Conservation (phyloP, 2,888 invertebrate species). For the Steinernema scapterisci region DNA sequence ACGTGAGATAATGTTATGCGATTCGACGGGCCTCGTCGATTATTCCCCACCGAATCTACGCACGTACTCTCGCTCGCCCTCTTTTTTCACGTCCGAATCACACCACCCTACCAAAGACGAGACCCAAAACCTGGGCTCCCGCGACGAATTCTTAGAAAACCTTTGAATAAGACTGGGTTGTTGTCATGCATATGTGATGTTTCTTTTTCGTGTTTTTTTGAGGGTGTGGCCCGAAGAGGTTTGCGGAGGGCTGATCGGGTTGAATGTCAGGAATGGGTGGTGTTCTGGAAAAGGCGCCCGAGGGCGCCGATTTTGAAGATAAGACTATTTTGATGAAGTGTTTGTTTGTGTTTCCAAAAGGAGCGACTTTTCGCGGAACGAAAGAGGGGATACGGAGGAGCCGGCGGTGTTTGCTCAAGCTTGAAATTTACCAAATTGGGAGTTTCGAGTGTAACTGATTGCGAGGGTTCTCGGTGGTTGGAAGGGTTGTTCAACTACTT, state of each 20-base stretch:
- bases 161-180: neutral
- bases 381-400: too few species aligned
- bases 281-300: neutral
- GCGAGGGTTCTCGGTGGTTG: too few species aligned
- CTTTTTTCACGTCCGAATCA: too few species aligned
- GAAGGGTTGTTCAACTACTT: too few species aligned
- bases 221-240: too few species aligned
- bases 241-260: too few species aligned
- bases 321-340: conserved; percentile 20
- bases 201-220: neutral
- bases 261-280: too few species aligned
- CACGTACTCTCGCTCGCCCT: neutral
- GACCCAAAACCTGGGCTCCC: too few species aligned
- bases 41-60: neutral
- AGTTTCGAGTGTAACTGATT: too few species aligned
- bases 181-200: conserved; percentile 20
- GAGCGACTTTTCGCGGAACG: neutral
- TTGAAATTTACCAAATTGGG: too few species aligned
- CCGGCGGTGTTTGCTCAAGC: too few species aligned
- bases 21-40: conserved; percentile 1
- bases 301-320: neutral
- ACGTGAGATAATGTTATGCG: conserved; percentile 22
- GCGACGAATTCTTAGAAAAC: neutral
- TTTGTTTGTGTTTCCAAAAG: conserved; percentile 15
- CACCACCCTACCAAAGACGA: too few species aligned